phyloP scores from a whole-genome alignment of 2,113 vertebrate species.

The Hemicordylus capensis region DNA sequence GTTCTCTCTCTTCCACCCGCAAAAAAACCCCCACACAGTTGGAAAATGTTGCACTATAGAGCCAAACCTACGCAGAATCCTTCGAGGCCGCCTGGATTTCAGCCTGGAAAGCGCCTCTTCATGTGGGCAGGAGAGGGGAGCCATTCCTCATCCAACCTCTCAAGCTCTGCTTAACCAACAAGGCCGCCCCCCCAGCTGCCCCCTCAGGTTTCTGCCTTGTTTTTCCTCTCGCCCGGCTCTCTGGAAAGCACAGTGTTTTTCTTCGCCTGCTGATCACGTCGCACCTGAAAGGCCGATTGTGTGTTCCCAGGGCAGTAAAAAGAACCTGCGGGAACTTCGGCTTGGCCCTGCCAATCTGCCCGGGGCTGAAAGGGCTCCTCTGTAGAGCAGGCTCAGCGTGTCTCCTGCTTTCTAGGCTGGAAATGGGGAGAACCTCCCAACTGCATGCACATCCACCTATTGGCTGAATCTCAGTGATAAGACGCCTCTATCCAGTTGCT shows the following conservation, averaged over 20 bases:
- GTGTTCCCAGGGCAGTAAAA: background rate
- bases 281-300: background rate
- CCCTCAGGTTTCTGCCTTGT: background rate
- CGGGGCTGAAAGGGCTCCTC: background rate
- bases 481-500: background rate
- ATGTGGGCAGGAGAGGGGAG: no score
- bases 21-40: background rate
- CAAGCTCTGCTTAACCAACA: no score
- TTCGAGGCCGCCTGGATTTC: background rate
- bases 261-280: background rate
- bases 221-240: background rate
- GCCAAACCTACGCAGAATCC: background rate
- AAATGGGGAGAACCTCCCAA: background rate
- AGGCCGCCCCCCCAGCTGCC: background rate
- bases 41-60: background rate
- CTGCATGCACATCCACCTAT: background rate
- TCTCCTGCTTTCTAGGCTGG: background rate
- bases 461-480: background rate
- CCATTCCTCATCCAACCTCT: no score
- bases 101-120: background rate
- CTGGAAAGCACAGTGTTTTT: constrained; percentile 14
- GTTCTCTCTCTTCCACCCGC: background rate
- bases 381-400: background rate
- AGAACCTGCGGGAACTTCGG: background rate
- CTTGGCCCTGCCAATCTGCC: background rate